Evolutionary conservation across 2,113 vertebrate species (phyloP).

Genomic region (Emydura subglobosa): DNA sequence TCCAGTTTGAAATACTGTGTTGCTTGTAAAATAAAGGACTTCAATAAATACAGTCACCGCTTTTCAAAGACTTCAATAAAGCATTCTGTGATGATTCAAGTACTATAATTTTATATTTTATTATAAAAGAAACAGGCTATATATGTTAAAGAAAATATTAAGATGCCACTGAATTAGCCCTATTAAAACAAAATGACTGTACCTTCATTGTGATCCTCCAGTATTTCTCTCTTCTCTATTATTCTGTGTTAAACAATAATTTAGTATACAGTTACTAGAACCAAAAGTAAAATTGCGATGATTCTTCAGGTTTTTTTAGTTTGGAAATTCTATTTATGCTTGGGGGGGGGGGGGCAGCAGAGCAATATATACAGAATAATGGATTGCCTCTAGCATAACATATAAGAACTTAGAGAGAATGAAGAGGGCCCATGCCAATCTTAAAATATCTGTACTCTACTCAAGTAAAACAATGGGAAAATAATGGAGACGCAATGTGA

Average conservation of each 20-base stretch:
- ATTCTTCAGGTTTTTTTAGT: neutral
- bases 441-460: neutral
- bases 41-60: neutral
- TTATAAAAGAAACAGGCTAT: neutral
- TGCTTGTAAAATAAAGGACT: neutral
- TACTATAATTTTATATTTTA: neutral
- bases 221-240: neutral
- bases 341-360: neutral
- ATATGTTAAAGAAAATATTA: neutral
- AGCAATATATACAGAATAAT: neutral
- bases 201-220: neutral
- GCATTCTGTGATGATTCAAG: neutral
- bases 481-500: fast-evolving
- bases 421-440: fast-evolving
- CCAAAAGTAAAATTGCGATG: neutral
- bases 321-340: no score
- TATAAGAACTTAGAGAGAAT: neutral
- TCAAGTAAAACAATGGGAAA: neutral
- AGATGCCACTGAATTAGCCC: neutral
- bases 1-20: neutral
- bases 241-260: neutral
- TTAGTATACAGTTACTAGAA: neutral
- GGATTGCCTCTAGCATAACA: neutral
- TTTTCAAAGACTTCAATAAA: neutral
- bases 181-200: neutral